These are phyloP conservation scores for Oxyteleia sp. DNA, from an alignment of 2,888 invertebrate genomes.

Conservation along the genomic window DNA sequence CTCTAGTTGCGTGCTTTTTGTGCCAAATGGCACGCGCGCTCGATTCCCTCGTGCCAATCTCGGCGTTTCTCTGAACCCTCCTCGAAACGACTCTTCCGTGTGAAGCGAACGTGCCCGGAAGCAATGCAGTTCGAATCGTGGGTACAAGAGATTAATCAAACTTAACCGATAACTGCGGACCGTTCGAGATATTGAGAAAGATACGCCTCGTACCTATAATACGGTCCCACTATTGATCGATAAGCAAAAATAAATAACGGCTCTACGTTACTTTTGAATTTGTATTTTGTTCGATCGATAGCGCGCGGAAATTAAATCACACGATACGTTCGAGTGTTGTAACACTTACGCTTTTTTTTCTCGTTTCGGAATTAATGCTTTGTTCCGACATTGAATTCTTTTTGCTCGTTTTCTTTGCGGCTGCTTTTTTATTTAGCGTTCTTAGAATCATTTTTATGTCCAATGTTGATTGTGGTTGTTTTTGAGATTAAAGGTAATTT, in stretches of 20 bases:
- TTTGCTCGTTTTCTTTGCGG: no score
- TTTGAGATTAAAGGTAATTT: neutral
- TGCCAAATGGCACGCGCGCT: slow-evolving; percentile 44
- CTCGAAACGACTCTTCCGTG: slow-evolving; percentile 42
- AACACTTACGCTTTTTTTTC: neutral
- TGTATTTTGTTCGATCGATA: slow-evolving; percentile 12
- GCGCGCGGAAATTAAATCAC: slow-evolving; percentile 20
- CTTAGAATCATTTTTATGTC: neutral
- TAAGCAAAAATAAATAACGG: slow-evolving; percentile 34
- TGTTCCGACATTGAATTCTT: neutral
- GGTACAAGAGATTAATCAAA: slow-evolving; percentile 62
- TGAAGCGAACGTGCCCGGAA: slow-evolving; percentile 57
- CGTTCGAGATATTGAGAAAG: slow-evolving; percentile 49
- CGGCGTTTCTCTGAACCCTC: slow-evolving; percentile 20
- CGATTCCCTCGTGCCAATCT: slow-evolving; percentile 34
- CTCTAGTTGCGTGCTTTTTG: slow-evolving; percentile 38
- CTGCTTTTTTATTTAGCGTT: neutral
- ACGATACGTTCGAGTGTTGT: neutral
- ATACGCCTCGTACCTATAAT: slow-evolving; percentile 41
- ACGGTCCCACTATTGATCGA: slow-evolving; percentile 48
- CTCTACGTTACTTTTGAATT: slow-evolving; percentile 26
- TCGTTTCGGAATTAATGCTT: neutral
- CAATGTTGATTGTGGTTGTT: neutral
- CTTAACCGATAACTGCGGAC: slow-evolving; percentile 53
- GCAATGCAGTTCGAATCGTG: slow-evolving; percentile 50